Conservation (phyloP, 2,888 invertebrate species). For the Baronia brevicornis region DNA sequence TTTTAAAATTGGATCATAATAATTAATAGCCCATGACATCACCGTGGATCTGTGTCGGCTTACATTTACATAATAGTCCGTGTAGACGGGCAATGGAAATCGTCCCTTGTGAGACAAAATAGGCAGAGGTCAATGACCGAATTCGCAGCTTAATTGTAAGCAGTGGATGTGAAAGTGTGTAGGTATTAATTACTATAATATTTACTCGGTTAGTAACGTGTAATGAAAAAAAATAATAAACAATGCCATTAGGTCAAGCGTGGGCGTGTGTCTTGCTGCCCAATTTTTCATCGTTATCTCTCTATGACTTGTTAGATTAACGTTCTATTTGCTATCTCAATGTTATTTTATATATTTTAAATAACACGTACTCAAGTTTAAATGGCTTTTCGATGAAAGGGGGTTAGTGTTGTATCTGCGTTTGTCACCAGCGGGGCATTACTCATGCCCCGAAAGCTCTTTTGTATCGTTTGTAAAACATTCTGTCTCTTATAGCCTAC, state of each 20-base stretch:
- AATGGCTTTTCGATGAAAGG: too few relatives aligned
- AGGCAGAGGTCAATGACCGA: constrained; percentile 52
- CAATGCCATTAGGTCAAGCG: constrained; percentile 54
- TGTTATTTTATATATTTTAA: constrained; percentile 8
- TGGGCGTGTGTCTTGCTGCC: constrained; percentile 33
- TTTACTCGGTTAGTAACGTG: constrained; percentile 42
- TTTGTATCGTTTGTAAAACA: too few relatives aligned
- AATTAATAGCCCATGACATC: constrained; percentile 12
- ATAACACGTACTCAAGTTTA: too few relatives aligned
- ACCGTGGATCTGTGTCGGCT: constrained; percentile 3
- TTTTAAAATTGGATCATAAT: constrained; percentile 7
- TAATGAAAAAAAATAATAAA: constrained; percentile 53
- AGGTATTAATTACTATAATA: constrained; percentile 61
- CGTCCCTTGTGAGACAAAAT: constrained; percentile 27
- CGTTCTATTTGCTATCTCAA: constrained; percentile 19
- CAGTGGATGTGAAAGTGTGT: constrained; percentile 57
- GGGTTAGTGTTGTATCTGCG: too few relatives aligned
- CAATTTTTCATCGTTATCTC: constrained; percentile 16
- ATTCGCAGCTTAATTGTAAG: constrained; percentile 33
- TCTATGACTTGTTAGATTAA: constrained; percentile 22
- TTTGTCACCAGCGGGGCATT: too few relatives aligned
- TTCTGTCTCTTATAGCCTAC: too few relatives aligned
- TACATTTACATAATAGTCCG: constrained; percentile 8
- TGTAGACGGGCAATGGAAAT: constrained; percentile 1
- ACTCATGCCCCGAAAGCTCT: too few relatives aligned